Evolutionary conservation across 2,113 vertebrate genomes (phyloP), one percentile per base, ranked within the genome.

Genomic region (Mastomys natalensis): DNA sequence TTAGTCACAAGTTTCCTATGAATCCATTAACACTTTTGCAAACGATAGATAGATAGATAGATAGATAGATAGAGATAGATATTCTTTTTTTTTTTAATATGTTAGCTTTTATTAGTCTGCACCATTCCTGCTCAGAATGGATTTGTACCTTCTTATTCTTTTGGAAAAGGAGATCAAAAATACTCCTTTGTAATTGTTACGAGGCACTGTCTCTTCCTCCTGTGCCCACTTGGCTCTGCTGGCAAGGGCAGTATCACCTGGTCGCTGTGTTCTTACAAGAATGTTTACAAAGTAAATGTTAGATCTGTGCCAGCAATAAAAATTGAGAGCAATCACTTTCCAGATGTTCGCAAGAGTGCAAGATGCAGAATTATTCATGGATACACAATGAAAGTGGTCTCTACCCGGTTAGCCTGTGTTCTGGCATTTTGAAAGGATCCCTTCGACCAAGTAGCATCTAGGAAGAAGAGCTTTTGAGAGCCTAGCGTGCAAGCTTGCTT

Each of bases 111-210:
- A 6, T 90, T 95, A 81, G 3, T 81, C 34, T 76, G 92, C 12
- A 92, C 29, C 34, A 84, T 96, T 87, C 45, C 48, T 76, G 21
- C 48, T 88, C 48, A 76, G 5, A 92, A 40, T 87, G 37, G 5
- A 58, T 64, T 92, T 64, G 26, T 64, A 15, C 81, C 26, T 66
- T 70, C 48, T 78, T 76, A 43, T 15, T 89, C 48, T 93, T 2
- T 37, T 82, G 45, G 70, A 74, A 92, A 81, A 87, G 48, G 31
- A 95, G 34, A 84, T 90, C 37, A 58, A 89, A 89, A 87, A 29
- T 58, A 16, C 2, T 58, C 3, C 62, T 81, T 85, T 43, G 72
- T 77, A 72, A 51, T 43, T 55, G 5, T 62, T 68, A 40, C 58
- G 24, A 85, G 73, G 72, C 0, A 5, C 29, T 3, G 7, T 34